Percentiles rank a stretch among this genome's conserved stretches.
Conservation (phyloP, 2,797 vertebrate species). For the Kryptopterus vitreolus region DNA sequence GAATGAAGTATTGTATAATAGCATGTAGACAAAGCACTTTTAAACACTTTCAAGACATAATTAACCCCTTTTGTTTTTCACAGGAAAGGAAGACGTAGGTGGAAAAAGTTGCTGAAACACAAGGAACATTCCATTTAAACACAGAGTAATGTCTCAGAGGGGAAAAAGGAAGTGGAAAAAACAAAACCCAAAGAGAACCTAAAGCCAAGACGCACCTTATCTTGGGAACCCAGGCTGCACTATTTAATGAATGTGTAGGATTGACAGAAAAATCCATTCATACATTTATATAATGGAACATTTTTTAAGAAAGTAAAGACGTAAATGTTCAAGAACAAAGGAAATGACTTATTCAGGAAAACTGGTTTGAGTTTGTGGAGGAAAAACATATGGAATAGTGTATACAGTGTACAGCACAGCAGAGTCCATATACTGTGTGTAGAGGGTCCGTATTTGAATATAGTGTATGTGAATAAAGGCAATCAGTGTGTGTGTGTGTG, state of each 20-base stretch:
- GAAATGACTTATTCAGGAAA: not conserved
- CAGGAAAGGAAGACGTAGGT: slow-evolving; percentile 35
- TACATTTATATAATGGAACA: slow-evolving; percentile 29
- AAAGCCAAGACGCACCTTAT: slow-evolving; percentile 43
- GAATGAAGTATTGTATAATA: slow-evolving; percentile 26
- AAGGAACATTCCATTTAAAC: slow-evolving; percentile 42
- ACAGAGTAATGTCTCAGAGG: slow-evolving; percentile 40
- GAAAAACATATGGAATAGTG: not conserved
- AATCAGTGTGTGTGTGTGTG: no score
- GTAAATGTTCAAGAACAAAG: not conserved
- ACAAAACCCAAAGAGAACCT: slow-evolving; percentile 18
- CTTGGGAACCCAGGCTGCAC: slow-evolving; percentile 40
- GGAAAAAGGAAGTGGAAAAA: slow-evolving; percentile 37
- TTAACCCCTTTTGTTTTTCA: slow-evolving; percentile 49
- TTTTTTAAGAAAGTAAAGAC: slow-evolving; percentile 28
- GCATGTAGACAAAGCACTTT: slow-evolving; percentile 36
- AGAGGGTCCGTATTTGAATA: no score
- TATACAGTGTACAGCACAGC: not conserved
- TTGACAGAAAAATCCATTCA: slow-evolving; percentile 33
- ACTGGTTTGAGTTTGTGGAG: not conserved
- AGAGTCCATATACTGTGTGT: not conserved
- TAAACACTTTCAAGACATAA: slow-evolving; percentile 48
- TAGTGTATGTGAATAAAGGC: no score
- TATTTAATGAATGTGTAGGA: slow-evolving; percentile 36
- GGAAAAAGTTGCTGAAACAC: slow-evolving; percentile 16